A percentile compares a stretch with the other conserved stretches of the same genome.
phyloP scores from a whole-genome alignment of 2,888 invertebrate species.

The Pseudoips prasinana region DNA sequence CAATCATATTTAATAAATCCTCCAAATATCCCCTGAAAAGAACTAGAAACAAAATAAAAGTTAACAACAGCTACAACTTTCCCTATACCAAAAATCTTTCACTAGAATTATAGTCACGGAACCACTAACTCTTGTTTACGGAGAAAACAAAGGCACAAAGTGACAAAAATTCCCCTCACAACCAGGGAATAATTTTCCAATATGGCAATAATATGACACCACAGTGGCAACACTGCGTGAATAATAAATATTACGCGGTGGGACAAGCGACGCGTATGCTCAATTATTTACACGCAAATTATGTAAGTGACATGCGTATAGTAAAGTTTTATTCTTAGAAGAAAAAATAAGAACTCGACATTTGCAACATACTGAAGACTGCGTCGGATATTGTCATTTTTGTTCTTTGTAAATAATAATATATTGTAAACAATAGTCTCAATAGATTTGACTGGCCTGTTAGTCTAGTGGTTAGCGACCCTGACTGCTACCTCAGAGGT shows the following conservation, averaged over 20 bases:
- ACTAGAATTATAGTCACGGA: conserved; percentile 32
- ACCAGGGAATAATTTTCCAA: conserved; percentile 70
- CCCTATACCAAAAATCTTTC: conserved; percentile 20
- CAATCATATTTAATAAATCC: conserved; percentile 27
- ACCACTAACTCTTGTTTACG: conserved; percentile 36
- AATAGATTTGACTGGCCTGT: too few species aligned
- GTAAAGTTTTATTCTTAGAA: conserved; percentile 38
- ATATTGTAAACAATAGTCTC: too few species aligned
- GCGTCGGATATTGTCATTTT: too few species aligned
- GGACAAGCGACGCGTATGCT: conserved; percentile 58
- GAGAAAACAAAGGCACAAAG: conserved; percentile 33
- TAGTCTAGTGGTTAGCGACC: too few species aligned
- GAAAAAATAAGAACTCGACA: not conserved
- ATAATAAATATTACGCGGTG: conserved; percentile 71
- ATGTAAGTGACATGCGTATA: conserved; percentile 61
- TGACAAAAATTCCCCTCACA: conserved; percentile 62
- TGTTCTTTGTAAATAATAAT: too few species aligned
- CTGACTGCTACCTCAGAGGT: too few species aligned
- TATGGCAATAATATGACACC: conserved; percentile 77
- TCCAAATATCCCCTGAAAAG: conserved; percentile 15
- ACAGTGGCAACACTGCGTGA: conserved; percentile 71
- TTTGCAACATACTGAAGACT: too few species aligned
- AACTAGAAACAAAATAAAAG: conserved; percentile 33
- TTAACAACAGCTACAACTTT: conserved; percentile 15
- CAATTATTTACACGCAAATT: conserved; percentile 78